Evolutionary conservation across 2,113 vertebrate genomes (phyloP), one percentile per base, ranked within the genome.

Genomic region (Nesogale talazaci): DNA sequence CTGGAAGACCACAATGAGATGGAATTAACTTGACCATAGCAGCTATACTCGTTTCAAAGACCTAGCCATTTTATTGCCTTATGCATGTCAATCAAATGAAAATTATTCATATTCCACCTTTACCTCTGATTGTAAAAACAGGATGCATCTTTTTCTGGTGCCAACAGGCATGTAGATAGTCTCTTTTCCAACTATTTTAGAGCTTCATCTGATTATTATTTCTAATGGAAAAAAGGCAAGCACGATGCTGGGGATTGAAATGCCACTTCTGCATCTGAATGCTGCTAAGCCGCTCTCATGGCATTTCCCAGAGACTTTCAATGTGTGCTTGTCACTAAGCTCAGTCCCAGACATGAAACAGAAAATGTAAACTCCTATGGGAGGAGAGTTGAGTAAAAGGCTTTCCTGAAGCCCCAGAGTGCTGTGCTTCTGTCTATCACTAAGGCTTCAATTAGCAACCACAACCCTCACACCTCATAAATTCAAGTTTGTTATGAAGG

Each of bases 271-370:
- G 94, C 95, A 97, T 98, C 96, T 97, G 96, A 97, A 97, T 97
- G 95, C 96, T 61, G 90, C 81, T 97, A 95, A 96, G 97, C 90
- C 92, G 96, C 86, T 98, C 98, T 97, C 97, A 91, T 97, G 97
- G 96, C 97, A 97, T 97, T 98, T 98, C 95, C 95, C 92, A 65
- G 65, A 25, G 96, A 91, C 93, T 98, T 96, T 97, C 97, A 92
- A 59, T 90, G 93, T 95, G 92, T 81, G 81, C 92, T 97, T 98
- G 97, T 97, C 98, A 97, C 96, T 95, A 94, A 96, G 95, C 96
- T 98, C 96, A 88, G 95, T 97, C 92, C 89, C 91, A 96, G 92
- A 98, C 96, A 98, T 97, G 97, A 98, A 98, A 97, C 87, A 96
- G 96, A 96, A 98, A 98, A 98, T 96, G 93, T 89, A 96, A 97